Percentiles rank a stretch among this genome's conserved stretches.
phyloP scores from a whole-genome alignment of 2,888 invertebrate species.

The Drosophila atripex region DNA sequence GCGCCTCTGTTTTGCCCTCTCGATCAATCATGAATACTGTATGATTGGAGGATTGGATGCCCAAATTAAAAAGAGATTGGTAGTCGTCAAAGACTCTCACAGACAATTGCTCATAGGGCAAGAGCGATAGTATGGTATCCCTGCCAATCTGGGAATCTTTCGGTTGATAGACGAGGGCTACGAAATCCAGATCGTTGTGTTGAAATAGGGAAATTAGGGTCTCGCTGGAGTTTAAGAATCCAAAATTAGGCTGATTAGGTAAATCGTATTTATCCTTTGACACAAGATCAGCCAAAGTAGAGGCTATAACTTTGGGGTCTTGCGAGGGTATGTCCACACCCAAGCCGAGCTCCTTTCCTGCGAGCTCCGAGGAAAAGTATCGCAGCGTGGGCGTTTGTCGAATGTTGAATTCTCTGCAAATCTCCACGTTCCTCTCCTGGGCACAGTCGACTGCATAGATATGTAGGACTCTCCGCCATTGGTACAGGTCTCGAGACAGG shows the following conservation, averaged over 20 bases:
- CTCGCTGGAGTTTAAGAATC: not conserved
- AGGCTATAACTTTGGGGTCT: slow-evolving; percentile 13
- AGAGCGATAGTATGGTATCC: slow-evolving; percentile 47
- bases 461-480: slow-evolving; percentile 12
- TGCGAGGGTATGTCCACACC: slow-evolving; percentile 14
- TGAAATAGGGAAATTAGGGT: not conserved
- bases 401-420: slow-evolving; percentile 22
- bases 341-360: not conserved
- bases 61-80: slow-evolving; percentile 17
- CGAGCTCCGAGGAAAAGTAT: slow-evolving; percentile 5
- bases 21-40: slow-evolving; percentile 35
- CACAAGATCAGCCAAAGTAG: slow-evolving; percentile 8
- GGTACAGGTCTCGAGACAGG: slow-evolving; percentile 26
- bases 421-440: slow-evolving; percentile 25
- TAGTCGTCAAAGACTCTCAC: slow-evolving; percentile 43
- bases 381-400: slow-evolving; percentile 29
- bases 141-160: slow-evolving; percentile 44
- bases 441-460: slow-evolving; percentile 27
- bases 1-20: not conserved
- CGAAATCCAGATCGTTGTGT: not conserved
- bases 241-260: slow-evolving; percentile 4
- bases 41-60: not conserved
- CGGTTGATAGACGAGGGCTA: slow-evolving; percentile 52
- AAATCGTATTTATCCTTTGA: not conserved
- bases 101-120: slow-evolving; percentile 40